phyloP scores from a whole-genome alignment of 2,888 invertebrate genomes.

The Euproctis similis region DNA sequence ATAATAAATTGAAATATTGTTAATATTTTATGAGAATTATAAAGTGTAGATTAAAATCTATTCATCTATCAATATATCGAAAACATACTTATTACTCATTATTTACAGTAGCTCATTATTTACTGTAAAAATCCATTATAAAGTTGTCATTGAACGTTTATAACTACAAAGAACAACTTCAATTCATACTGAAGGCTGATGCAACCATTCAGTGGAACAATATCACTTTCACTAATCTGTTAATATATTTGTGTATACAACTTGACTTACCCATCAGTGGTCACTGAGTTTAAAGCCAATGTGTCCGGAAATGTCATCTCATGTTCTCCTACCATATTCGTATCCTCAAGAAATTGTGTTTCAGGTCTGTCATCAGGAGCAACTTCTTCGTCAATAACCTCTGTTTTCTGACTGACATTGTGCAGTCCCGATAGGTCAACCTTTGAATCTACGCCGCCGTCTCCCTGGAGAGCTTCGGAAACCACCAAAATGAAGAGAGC shows the following conservation, averaged over 20 bases:
- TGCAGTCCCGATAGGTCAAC: conserved; percentile 61
- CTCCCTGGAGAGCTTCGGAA: conserved; percentile 68
- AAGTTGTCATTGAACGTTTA: too few relatives aligned
- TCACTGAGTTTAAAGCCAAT: conserved; percentile 72
- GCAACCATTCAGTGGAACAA: conserved; percentile 14
- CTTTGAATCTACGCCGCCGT: conserved; percentile 35
- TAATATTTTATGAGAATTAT: too few relatives aligned
- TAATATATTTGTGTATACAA: not conserved
- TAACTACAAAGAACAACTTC: conserved; percentile 4
- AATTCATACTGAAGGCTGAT: conserved; percentile 17
- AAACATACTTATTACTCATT: too few relatives aligned
- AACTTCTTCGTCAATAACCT: conserved; percentile 24
- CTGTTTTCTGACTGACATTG: conserved; percentile 55
- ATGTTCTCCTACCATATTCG: conserved; percentile 28
- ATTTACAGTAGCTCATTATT: too few relatives aligned
- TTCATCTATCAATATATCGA: too few relatives aligned
- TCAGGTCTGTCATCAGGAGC: conserved; percentile 14
- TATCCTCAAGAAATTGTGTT: conserved; percentile 10
- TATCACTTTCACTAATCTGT: conserved; percentile 21
- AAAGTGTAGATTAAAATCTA: too few relatives aligned
- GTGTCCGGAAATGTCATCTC: conserved; percentile 71
- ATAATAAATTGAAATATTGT: too few relatives aligned
- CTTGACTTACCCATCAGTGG: conserved; percentile 71
- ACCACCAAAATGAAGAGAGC: conserved; percentile 77
- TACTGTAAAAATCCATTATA: too few relatives aligned